Conservation (phyloP, 2,113 vertebrate species). For the Menidia beryllina region DNA sequence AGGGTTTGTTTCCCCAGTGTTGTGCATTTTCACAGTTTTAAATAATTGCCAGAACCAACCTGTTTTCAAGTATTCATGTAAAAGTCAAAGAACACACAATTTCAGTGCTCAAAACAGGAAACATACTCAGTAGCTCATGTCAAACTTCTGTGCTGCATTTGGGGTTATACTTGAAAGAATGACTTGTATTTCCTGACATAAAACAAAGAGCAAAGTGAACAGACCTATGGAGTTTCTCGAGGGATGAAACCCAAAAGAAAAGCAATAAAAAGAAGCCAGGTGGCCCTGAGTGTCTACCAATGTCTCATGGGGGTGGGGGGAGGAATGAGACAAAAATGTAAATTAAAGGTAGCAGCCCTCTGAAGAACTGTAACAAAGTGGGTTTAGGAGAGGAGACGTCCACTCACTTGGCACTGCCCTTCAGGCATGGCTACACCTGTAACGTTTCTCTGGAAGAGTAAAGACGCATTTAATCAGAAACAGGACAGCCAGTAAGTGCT, state of each 20-base stretch:
- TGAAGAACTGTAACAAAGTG: conserved; percentile 45
- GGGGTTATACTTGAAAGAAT: conserved; percentile 15
- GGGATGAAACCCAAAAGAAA: conserved; percentile 14
- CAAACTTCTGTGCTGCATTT: conserved; percentile 33
- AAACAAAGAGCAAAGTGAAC: conserved; percentile 7
- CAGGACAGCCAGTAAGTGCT: conserved; percentile 20
- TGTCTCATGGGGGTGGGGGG: not conserved
- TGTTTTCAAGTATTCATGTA: conserved; percentile 80
- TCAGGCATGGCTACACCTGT: conserved; percentile 28
- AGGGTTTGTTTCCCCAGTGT: conserved; percentile 34
- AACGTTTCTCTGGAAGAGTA: conserved; percentile 32
- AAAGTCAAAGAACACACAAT: conserved; percentile 63
- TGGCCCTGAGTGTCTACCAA: conserved; percentile 45
- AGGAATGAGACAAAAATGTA: conserved; percentile 15
- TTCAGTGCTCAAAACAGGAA: conserved; percentile 55
- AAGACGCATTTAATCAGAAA: conserved; percentile 1
- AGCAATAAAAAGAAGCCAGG: conserved; percentile 42
- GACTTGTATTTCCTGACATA: not conserved
- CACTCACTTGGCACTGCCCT: conserved; percentile 48
- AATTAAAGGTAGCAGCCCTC: conserved; percentile 56
- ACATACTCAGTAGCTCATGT: conserved; percentile 14
- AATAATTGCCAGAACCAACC: conserved; percentile 68
- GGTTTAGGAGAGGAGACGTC: conserved; percentile 60
- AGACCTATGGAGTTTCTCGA: not conserved
- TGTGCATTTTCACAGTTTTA: conserved; percentile 83